Conservation (phyloP, 2,888 invertebrate species). For the Desoria tigrina region DNA sequence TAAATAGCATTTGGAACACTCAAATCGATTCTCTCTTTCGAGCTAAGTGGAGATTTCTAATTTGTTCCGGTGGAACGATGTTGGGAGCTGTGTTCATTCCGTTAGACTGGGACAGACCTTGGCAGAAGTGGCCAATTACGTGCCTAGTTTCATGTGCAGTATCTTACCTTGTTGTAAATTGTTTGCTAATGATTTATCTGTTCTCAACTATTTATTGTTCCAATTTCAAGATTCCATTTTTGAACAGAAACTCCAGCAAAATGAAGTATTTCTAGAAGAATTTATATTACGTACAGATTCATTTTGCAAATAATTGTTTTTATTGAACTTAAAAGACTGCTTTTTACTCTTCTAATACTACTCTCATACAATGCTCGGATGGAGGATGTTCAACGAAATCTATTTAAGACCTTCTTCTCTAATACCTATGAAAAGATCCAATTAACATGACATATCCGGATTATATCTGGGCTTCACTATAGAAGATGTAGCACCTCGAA, state of each 20-base stretch:
- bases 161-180: conserved; percentile 32
- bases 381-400: no score
- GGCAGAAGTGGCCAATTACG: conserved; percentile 59
- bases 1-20: conserved; percentile 44
- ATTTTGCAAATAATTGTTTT: no score
- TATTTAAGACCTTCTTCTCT: no score
- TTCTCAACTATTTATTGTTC: conserved; percentile 23
- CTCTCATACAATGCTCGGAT: no score
- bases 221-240: conserved; percentile 21
- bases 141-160: conserved; percentile 41
- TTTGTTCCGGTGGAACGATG: conserved; percentile 76
- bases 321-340: no score
- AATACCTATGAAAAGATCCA: no score
- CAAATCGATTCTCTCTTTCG: conserved; percentile 37
- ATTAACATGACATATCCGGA: no score
- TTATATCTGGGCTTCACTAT: no score
- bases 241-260: conserved; percentile 30
- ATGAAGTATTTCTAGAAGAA: conserved; percentile 35
- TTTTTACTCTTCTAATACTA: no score
- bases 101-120: conserved; percentile 85
- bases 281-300: background rate
- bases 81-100: conserved; percentile 81
- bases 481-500: no score
- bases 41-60: conserved; percentile 48
- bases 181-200: conserved; percentile 37